phyloP scores from a whole-genome alignment of 2,797 vertebrate species.

The Podarcis lilfordi region DNA sequence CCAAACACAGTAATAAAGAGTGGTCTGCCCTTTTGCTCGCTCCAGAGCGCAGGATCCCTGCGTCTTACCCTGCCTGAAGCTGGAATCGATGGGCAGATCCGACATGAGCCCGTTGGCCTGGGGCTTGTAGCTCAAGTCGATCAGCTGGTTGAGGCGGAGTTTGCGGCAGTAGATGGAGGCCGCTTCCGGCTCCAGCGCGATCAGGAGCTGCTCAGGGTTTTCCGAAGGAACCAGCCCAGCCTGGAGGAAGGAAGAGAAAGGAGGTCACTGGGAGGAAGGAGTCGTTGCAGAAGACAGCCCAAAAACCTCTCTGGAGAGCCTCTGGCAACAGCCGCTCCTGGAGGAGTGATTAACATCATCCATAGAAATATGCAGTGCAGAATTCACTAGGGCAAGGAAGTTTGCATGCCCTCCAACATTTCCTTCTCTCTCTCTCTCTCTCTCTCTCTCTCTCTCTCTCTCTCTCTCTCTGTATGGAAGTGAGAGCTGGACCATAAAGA shows the following conservation, averaged over 20 bases:
- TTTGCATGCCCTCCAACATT: too few relatives aligned
- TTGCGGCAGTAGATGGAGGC: slow-evolving; percentile 96
- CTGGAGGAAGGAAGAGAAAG: slow-evolving; percentile 63
- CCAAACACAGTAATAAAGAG: too few relatives aligned
- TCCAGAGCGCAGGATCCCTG: background rate
- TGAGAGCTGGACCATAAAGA: too few relatives aligned
- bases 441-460: too few relatives aligned
- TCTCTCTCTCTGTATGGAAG: too few relatives aligned
- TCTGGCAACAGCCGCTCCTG: too few relatives aligned
- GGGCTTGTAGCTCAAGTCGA: slow-evolving; percentile 87
- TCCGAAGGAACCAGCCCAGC: slow-evolving; percentile 88
- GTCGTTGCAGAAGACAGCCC: too few relatives aligned
- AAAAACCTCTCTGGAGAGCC: too few relatives aligned
- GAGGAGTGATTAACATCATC: background rate
- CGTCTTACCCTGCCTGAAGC: slow-evolving; percentile 90
- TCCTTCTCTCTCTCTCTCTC: too few relatives aligned
- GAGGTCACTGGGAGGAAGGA: background rate
- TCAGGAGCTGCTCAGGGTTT: slow-evolving; percentile 89
- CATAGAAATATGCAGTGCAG: background rate
- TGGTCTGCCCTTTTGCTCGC: accelerated
- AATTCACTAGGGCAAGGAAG: too few relatives aligned
- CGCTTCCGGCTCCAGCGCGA: slow-evolving; percentile 93
- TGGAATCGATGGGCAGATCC: slow-evolving; percentile 84
- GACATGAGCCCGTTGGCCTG: slow-evolving; percentile 74
- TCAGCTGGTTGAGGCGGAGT: slow-evolving; percentile 91